Percentiles rank a stretch among this genome's conserved stretches.
These are phyloP conservation scores for Dione vanillae DNA, from an alignment of 2,888 invertebrate genomes.

Conservation along the genomic window DNA sequence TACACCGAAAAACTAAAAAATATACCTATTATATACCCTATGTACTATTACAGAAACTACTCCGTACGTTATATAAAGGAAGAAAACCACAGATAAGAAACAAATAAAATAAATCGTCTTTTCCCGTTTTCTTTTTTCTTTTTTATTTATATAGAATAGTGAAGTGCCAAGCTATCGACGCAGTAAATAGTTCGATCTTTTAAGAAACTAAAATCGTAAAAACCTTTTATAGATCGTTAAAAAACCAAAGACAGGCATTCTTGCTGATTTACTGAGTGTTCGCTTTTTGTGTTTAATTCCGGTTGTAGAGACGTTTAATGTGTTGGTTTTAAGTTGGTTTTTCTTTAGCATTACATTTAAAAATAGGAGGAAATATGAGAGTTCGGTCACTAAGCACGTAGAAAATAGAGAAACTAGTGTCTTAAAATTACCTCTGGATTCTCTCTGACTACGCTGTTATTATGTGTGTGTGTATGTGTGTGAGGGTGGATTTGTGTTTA, in stretches of 20 bases:
- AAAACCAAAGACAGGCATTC: constrained; percentile 32
- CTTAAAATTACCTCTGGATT: no score
- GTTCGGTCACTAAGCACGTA: no score
- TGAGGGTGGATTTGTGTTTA: no score
- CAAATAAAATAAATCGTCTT: not conserved
- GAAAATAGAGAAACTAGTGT: no score
- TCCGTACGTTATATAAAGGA: no score
- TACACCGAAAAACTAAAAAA: no score
- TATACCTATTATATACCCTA: no score
- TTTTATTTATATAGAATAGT: constrained; percentile 5
- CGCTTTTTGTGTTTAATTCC: constrained; percentile 34
- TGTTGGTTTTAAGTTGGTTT: not conserved
- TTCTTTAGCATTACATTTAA: not conserved
- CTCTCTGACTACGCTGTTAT: no score
- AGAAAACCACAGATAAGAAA: not conserved
- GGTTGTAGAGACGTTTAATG: not conserved
- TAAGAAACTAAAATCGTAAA: constrained; percentile 32
- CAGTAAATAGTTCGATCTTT: constrained; percentile 7
- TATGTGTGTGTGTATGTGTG: no score
- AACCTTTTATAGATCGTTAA: constrained; percentile 40
- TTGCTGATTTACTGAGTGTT: constrained; percentile 31
- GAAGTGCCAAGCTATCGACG: constrained; percentile 9
- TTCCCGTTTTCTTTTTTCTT: not conserved
- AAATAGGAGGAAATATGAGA: no score
- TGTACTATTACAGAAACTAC: no score